Evolutionary conservation across 37 sponge, comb jelly and placozoan species (phyloP), one percentile per base, ranked within the genome.

Genomic region (Aplysina aerophoba): DNA sequence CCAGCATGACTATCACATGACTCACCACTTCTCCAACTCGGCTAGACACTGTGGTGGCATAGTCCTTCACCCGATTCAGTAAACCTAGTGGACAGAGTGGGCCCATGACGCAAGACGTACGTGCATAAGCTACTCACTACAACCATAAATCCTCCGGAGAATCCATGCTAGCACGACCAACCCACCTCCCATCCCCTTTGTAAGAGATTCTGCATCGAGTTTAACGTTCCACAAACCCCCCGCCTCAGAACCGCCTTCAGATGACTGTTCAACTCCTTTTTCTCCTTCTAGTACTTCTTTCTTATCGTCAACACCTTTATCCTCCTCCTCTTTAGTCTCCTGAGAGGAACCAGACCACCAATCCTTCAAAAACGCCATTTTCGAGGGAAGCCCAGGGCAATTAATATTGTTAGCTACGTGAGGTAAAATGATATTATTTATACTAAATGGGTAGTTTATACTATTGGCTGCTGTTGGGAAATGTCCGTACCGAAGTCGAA

Each of bases 41-140:
- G 16, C 6, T 86, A n/a, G 81, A 61, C 25, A 93, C 19, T 17
- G 82, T 77, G 34, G 59, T 74, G 30, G 93, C 93, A 74, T 90
- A 90, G 58, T 57, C 82, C 35, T 44, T 62, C 55, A 90, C 90
- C 40, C 35, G 79, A 13, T 81, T 73, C 31, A 89, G 30, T 66
- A 62, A 71, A 71, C 83, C 80, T 39, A 41, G 20, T 44, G 31
- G 21, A 22, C 14, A 4, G 25, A 24, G 25, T 31, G 35, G 36
- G 28, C 6, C 58, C 34, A 38, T 35, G 13, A 39, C 50, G 14
- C 13, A 15, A 12, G 19, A 65, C 59, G 16, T 39, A 79, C 86
- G 25, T 79, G 40, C 72, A 37, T 72, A 34, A 0, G 55, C 55
- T 61, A 31, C 20, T 53, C 30, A 20, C 86, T 53, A 73, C 19